Evolutionary conservation across 2,113 vertebrate species (phyloP), one percentile per base, ranked within the genome.

Genomic region (Mus musculus): DNA sequence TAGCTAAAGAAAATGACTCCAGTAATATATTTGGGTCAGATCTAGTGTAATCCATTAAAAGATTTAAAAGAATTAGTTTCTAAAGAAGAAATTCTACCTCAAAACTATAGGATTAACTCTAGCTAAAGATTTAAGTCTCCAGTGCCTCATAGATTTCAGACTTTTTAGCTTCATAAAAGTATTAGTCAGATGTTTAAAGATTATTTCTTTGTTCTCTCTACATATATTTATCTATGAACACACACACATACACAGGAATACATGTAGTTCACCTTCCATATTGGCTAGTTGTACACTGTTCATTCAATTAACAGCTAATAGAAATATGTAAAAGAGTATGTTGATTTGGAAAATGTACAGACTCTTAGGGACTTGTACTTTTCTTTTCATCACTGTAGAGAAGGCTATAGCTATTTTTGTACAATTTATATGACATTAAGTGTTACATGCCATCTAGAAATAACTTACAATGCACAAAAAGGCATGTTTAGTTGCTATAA

Each of bases 181-280:
- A 17, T 71, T 52, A 87, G 19, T 14, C 14, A 76, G 67, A 85
- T 96, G 6, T 54, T 96, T 94, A 85, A 81, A 90, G 72, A 85
- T 16, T 20, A 63, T 84, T 63, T 84, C 10, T 26, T 67, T 12
- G 10, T 7, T 28, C 20, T 84, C 14, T 65, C 24, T 67, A 6
- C 33, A 56, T 80, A 17, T 78, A 52, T 46, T 10, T 42, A 22
- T 26, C 56, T 11, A 42, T 30, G 39, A 59, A 76, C 54, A 76
- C 26, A 46, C n/a, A 63, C 24, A 59, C 49, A 75, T 24, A 69
- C 46, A 46, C 10, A 73, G 0, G 8, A 1, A 76, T 28, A 52
- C 22, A 67, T 46, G 69, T 14, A 36, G 3, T 76, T 20, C 6
- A 59, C 6, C 30, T 63, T 90, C 12, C 22, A 42, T 36, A 77